Evolutionary conservation across 2,888 invertebrate genomes (phyloP).

Genomic region (Coecobrya sp.): DNA sequence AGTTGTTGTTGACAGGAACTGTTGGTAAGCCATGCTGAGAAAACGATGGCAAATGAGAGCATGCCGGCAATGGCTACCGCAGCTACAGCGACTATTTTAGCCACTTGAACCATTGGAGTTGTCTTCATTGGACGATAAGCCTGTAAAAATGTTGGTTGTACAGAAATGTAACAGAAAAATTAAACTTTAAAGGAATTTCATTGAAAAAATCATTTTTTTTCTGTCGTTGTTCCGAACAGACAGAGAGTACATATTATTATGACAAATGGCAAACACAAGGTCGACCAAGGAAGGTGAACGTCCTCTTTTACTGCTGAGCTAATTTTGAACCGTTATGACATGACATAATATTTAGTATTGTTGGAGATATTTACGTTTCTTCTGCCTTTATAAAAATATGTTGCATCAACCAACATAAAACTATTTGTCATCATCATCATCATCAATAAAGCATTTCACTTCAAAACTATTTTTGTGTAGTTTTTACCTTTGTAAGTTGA

Average conservation of each 20-base stretch:
- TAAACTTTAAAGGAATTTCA: too few species aligned
- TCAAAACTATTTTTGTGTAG: slow-evolving; percentile 16
- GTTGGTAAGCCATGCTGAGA: slow-evolving; percentile 86
- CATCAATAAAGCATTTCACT: neutral
- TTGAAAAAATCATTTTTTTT: too few species aligned
- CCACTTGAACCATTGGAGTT: slow-evolving; percentile 94
- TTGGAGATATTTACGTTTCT: neutral
- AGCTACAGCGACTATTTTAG: slow-evolving; percentile 94
- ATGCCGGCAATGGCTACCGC: slow-evolving; percentile 94
- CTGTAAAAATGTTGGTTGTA: slow-evolving; percentile 88
- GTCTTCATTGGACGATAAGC: slow-evolving; percentile 90
- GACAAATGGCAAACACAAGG: slow-evolving; percentile 45
- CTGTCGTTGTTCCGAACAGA: neutral
- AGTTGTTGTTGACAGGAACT: slow-evolving; percentile 83
- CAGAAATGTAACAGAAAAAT: too few species aligned
- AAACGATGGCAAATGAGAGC: slow-evolving; percentile 86
- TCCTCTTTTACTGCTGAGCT: slow-evolving; percentile 14
- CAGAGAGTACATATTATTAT: neutral
- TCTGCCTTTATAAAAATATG: slow-evolving; percentile 17
- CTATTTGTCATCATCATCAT: slow-evolving; percentile 55
- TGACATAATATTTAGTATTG: neutral
- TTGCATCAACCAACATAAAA: slow-evolving; percentile 28
- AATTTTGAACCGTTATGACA: neutral
- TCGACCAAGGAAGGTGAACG: slow-evolving; percentile 51
- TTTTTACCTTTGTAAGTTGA: too few species aligned